phyloP scores from a whole-genome alignment of 2,797 vertebrate species.

The Alcedo quadribrachys region DNA sequence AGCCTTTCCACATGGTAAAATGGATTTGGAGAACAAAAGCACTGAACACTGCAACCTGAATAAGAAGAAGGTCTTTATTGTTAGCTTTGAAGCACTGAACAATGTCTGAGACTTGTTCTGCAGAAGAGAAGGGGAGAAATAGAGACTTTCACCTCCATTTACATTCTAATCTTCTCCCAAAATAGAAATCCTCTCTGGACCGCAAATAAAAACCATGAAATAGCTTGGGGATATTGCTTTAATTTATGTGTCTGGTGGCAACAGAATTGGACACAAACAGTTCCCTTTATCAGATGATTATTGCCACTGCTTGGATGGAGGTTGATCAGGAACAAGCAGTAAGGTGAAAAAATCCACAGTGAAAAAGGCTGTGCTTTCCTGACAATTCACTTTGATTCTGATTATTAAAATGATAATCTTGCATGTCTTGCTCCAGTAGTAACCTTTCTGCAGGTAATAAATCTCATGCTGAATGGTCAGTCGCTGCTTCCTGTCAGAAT shows the following conservation, averaged over 20 bases:
- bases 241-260: conserved; percentile 23
- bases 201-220: not conserved
- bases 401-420: conserved; percentile 31
- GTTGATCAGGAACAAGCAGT: not conserved
- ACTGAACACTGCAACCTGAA: conserved; percentile 23
- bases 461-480: not conserved
- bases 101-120: conserved; percentile 44
- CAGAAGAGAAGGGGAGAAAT: conserved; percentile 24
- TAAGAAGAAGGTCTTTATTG: conserved; percentile 40
- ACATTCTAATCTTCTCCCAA: conserved; percentile 65
- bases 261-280: not conserved
- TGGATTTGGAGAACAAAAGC: conserved; percentile 67
- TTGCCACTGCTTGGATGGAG: not conserved
- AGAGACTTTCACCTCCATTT: conserved; percentile 59
- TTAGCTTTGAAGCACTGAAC: conserved; percentile 43
- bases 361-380: not conserved
- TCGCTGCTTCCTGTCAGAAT: not conserved
- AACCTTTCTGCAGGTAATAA: not conserved
- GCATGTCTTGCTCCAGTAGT: not conserved
- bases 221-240: conserved; percentile 51
- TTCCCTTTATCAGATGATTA: conserved; percentile 1
- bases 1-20: conserved; percentile 55
- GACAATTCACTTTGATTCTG: not conserved
- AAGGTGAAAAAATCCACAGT: not conserved
- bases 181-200: conserved; percentile 39